A percentile compares a stretch with the other conserved stretches of the same genome.
phyloP scores from a whole-genome alignment of 2,113 vertebrate species.

The Malurus cyaneus region DNA sequence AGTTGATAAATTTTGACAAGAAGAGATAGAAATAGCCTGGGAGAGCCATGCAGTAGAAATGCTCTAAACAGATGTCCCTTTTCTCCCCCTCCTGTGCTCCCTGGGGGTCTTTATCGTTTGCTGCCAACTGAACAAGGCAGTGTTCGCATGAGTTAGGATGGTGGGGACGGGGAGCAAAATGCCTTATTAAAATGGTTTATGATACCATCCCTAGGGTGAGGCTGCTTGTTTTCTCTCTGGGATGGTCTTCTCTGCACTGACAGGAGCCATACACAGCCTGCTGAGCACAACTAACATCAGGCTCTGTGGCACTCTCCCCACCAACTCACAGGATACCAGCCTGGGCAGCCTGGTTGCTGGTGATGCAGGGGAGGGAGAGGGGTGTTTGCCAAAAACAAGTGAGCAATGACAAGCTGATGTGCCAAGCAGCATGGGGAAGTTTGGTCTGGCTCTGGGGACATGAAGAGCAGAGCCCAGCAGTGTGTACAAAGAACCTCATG shows the following conservation, averaged over 20 bases:
- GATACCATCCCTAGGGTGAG: background rate
- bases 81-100: conserved; percentile 47
- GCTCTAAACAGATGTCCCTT: conserved; percentile 69
- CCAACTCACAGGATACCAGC: background rate
- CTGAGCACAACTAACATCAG: rapidly evolving
- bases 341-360: background rate
- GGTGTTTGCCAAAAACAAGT: background rate
- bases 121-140: conserved; percentile 62
- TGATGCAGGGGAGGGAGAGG: background rate
- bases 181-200: conserved; percentile 38
- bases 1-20: conserved; percentile 75
- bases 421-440: background rate
- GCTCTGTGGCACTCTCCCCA: background rate
- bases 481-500: background rate
- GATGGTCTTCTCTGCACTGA: background rate
- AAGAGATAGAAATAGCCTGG: conserved; percentile 69
- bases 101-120: conserved; percentile 21
- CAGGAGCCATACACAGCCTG: background rate
- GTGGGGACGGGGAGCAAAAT: background rate
- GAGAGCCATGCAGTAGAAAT: conserved; percentile 63
- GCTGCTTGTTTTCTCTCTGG: background rate
- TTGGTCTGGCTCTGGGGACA: rapidly evolving
- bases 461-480: background rate
- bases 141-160: conserved; percentile 1
- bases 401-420: background rate